Evolutionary conservation across 2,888 invertebrate genomes (phyloP).

Genomic region (Trissolcus brochymenae): DNA sequence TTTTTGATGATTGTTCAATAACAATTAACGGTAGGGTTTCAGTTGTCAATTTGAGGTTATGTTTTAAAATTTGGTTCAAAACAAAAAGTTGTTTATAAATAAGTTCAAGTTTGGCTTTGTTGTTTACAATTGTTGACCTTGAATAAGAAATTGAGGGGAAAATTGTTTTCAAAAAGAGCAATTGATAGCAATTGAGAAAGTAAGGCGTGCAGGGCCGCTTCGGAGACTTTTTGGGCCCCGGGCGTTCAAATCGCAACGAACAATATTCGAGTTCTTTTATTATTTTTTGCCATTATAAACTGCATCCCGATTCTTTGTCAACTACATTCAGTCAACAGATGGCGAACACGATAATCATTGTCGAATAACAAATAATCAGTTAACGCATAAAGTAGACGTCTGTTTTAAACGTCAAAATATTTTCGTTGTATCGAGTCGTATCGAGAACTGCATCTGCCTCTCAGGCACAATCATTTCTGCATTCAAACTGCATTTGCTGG

Average conservation of each 20-base stretch:
- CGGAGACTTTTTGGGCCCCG: background rate
- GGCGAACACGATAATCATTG: constrained; percentile 9
- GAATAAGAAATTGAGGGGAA: background rate
- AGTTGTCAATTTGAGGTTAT: too few relatives aligned
- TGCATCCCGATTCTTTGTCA: constrained; percentile 1
- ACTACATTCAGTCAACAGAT: constrained; percentile 1
- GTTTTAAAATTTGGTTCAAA: too few relatives aligned
- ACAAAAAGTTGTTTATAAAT: too few relatives aligned
- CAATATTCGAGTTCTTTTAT: background rate
- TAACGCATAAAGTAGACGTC: constrained; percentile 3
- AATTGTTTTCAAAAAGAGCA: background rate
- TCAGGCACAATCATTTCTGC: constrained; percentile 1
- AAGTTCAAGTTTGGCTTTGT: background rate
- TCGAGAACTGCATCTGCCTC: constrained; percentile 5
- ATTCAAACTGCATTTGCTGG: constrained; percentile 1
- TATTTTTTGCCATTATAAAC: constrained; percentile 6
- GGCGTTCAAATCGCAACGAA: background rate
- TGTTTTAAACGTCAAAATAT: constrained; percentile 4
- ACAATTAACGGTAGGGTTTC: too few relatives aligned
- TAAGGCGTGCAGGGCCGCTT: background rate
- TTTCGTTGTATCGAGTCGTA: constrained; percentile 2
- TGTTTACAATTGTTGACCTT: background rate
- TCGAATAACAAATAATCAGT: constrained; percentile 2
- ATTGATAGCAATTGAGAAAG: background rate
- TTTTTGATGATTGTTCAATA: too few relatives aligned